These are phyloP conservation scores for Parotocinclus haroldoi DNA, from an alignment of 2,797 vertebrate species.

Conservation along the genomic window DNA sequence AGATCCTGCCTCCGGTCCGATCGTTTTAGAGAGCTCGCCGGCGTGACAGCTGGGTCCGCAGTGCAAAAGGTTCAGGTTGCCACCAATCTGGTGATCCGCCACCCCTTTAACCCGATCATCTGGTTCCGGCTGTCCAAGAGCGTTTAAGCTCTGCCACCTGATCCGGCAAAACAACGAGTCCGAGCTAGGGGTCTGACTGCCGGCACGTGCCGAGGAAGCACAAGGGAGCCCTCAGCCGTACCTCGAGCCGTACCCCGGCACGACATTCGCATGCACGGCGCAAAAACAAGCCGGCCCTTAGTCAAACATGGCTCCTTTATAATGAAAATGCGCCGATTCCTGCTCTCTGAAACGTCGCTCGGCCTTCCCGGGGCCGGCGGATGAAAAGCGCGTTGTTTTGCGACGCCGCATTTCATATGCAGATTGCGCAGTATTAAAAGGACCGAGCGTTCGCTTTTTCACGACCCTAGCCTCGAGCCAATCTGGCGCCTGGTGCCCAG, in stretches of 20 bases:
- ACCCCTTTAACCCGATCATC: slow-evolving; percentile 52
- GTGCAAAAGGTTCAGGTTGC: slow-evolving; percentile 45
- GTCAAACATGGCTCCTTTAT: slow-evolving; percentile 15
- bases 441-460: slow-evolving; percentile 43
- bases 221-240: slow-evolving; percentile 16
- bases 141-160: slow-evolving; percentile 52
- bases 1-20: slow-evolving; percentile 31
- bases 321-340: slow-evolving; percentile 34
- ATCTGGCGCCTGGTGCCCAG: slow-evolving; percentile 42
- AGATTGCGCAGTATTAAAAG: slow-evolving; percentile 49
- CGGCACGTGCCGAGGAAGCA: slow-evolving; percentile 45
- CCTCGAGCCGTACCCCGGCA: slow-evolving; percentile 15
- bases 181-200: slow-evolving; percentile 47
- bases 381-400: slow-evolving; percentile 55
- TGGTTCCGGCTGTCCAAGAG: slow-evolving; percentile 49
- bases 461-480: slow-evolving; percentile 30
- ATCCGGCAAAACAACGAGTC: slow-evolving; percentile 45
- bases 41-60: slow-evolving; percentile 51
- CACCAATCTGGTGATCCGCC: slow-evolving; percentile 53
- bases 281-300: slow-evolving; percentile 20
- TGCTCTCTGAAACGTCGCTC: slow-evolving; percentile 14
- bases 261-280: slow-evolving; percentile 18
- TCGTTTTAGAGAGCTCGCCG: slow-evolving; percentile 40
- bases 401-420: slow-evolving; percentile 57
- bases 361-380: slow-evolving; percentile 22